Evolutionary conservation across 1,140 invertebrate genomes (phyloP), one percentile per base, ranked within the genome.

Genomic region (Drosophila chauvacae): DNA sequence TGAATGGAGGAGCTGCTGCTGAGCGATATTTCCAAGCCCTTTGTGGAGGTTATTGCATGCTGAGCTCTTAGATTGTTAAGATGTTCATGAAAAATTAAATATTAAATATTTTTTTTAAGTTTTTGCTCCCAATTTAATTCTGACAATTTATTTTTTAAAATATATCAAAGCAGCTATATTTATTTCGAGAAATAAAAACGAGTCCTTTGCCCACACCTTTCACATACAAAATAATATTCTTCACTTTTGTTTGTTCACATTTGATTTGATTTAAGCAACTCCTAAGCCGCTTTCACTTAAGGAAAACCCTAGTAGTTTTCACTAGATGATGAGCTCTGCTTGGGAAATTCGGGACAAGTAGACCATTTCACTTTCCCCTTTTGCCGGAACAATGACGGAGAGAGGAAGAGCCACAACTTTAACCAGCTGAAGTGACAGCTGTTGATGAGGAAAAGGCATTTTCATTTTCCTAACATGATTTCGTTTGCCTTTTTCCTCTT

Each of bases 401-500:
- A 6, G 26, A n/a, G 28, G 56, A 35, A 55, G 35, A 39, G 50
- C 23, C 58, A 66, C 51, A 72, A 42, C 42, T 58, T 71, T 48
- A 23, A 41, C 42, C 51, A 71, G 42, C 53, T 71, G 35, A 71
- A 71, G 69, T 72, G 68, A 55, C 70, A 23, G 33, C 70, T 39
- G 55, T 73, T 73, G 66, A 73, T 59, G 69, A 60, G 53, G 18
- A 72, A 73, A 45, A 59, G 66, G 53, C 70, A 60, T 71, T 72
- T 72, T 72, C 45, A 60, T 71, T 72, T 72, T 72, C 37, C 45
- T 18, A 72, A 72, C 70, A 72, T 44, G 68, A 72, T 72, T 60
- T 48, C 45, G 37, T 51, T 60, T 30, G 37, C n/a, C 65, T 20
- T 65, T 50, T 30, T 30, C 16, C 20, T 23, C 28, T 26, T 39